Evolutionary conservation across 2,888 invertebrate species (phyloP).

Genomic region (Lamproptera curius): DNA sequence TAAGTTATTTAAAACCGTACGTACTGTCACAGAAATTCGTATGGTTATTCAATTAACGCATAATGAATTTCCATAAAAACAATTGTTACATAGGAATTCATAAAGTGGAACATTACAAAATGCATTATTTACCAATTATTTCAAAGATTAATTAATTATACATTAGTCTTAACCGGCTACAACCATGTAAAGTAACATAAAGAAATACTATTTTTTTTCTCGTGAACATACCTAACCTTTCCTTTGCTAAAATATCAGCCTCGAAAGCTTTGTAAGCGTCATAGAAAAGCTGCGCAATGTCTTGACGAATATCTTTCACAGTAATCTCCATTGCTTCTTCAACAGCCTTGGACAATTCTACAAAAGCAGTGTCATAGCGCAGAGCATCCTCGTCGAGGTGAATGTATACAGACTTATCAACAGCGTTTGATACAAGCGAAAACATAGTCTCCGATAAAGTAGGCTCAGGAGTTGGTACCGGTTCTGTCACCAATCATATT

Average conservation of each 20-base stretch:
- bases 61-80: no score
- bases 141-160: no score
- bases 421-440: constrained; percentile 43
- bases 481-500: constrained; percentile 38
- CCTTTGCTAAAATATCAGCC: constrained; percentile 49
- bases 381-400: constrained; percentile 46
- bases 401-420: constrained; percentile 56
- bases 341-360: constrained; percentile 52
- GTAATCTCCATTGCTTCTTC: constrained; percentile 68
- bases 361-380: constrained; percentile 59
- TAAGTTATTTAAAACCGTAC: no score
- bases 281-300: constrained; percentile 48
- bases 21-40: no score
- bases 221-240: constrained; percentile 51
- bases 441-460: constrained; percentile 51
- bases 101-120: no score
- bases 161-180: no score
- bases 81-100: no score
- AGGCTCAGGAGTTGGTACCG: constrained; percentile 49
- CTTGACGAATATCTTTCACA: constrained; percentile 49
- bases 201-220: no score
- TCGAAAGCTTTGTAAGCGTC: constrained; percentile 53
- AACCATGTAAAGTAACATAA: no score
- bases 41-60: no score
- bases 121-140: no score